Conservation (phyloP, 2,888 invertebrate species). For the Pogonocherus hispidulus region DNA sequence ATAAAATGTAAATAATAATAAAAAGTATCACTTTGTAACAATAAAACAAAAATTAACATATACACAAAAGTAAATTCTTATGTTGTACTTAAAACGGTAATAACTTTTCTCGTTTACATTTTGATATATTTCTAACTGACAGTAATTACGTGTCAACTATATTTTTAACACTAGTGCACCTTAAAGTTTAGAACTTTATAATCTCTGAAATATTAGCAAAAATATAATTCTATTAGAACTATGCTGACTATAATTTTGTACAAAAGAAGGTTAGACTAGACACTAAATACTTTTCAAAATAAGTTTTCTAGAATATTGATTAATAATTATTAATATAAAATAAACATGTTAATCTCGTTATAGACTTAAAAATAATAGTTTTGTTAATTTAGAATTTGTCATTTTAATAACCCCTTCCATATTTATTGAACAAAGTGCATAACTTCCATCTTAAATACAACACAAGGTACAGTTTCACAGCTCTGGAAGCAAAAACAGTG, state of each 20-base stretch:
- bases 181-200: no score
- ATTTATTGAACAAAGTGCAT: not conserved
- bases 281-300: no score
- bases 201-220: not conserved
- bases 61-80: slow-evolving; percentile 59
- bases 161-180: no score
- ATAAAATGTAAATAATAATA: slow-evolving; percentile 64
- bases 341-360: no score
- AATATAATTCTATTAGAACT: not conserved
- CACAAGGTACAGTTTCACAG: slow-evolving; percentile 61
- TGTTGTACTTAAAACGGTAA: slow-evolving; percentile 50
- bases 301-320: no score
- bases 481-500: slow-evolving; percentile 61
- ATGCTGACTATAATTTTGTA: not conserved
- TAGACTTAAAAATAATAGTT: slow-evolving; percentile 23
- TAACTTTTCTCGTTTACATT: slow-evolving; percentile 1
- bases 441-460: slow-evolving; percentile 46
- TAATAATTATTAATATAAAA: no score
- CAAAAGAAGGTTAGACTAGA: not conserved
- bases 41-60: slow-evolving; percentile 65
- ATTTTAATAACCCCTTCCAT: not conserved
- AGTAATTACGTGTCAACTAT: not conserved
- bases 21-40: slow-evolving; percentile 67
- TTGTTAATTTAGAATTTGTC: not conserved
- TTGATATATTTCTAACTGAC: not conserved